Evolutionary conservation across 2,113 vertebrate species (phyloP).

Genomic region (Sterna hirundo): DNA sequence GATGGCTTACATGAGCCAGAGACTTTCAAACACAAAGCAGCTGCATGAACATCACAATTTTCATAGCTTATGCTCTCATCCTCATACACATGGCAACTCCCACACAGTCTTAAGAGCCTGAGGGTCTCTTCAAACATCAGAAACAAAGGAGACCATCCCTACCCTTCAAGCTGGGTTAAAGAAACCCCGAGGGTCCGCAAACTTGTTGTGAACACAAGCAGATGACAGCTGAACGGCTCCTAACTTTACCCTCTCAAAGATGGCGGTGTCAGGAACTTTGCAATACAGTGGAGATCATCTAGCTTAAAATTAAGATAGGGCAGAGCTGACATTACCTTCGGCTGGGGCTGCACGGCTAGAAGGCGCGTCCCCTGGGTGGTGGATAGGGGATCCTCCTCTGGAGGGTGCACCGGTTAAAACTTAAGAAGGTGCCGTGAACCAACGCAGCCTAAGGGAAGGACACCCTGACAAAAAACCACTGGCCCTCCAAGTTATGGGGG

Average conservation of each 20-base stretch:
- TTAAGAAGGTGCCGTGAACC: too few relatives aligned
- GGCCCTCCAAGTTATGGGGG: too few relatives aligned
- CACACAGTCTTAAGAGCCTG: not conserved
- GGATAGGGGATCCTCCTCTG: too few relatives aligned
- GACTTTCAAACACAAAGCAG: not conserved
- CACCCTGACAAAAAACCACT: too few relatives aligned
- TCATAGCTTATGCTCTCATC: not conserved
- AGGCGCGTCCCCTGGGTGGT: too few relatives aligned
- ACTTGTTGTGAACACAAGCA: not conserved
- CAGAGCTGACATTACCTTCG: not conserved
- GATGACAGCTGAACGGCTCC: not conserved
- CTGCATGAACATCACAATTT: not conserved
- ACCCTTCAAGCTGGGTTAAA: not conserved
- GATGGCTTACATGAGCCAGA: not conserved
- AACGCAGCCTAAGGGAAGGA: too few relatives aligned
- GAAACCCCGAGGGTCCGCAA: not conserved
- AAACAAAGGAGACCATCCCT: not conserved
- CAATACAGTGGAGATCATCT: not conserved
- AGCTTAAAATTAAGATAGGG: not conserved
- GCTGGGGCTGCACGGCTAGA: too few relatives aligned
- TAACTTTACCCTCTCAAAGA: not conserved
- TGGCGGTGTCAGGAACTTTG: rapidly evolving
- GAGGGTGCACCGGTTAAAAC: too few relatives aligned
- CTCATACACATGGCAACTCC: not conserved
- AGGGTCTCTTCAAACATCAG: not conserved